Base-by-base conservation (phyloP, 1,140 invertebrate species). In the Vanessa tameamea region DNA sequence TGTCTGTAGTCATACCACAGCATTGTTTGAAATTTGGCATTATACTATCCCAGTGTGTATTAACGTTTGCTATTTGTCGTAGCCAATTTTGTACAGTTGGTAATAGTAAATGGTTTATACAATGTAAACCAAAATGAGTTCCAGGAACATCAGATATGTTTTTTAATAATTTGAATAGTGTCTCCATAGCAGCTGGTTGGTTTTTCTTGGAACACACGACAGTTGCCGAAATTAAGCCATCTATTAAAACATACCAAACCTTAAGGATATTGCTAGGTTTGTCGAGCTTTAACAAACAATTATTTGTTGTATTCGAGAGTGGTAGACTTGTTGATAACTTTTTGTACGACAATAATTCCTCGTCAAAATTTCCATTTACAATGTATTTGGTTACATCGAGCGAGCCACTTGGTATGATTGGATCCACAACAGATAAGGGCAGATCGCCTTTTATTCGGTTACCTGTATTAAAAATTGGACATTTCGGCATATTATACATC, bases 401-500 rank as follows among this genome's bases (percentile, higher is more conserved):
- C 50, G 91, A 90, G 9, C 78, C 76, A 72, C 96, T 97, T n/a
- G 96, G 96, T 79, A 98, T 96, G n/a, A 96, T 94, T 2, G 96
- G 95, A 90, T 98, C 97, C 0, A 98, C 97, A 72, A 96, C 95
- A 75, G 96, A 95, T 13, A 96, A 95, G 4, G 95, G 95, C 20
- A 95, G 95, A 61, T 97, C 96, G 1, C 96, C 94, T 84, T 97
- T 97, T 73, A 98, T 97, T 85, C 96, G 95, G 81, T 98, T 96
- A 0, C 97, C 96, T 13, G 98, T 96, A 87, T 98, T 97, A 84
- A 99, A 98, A 63, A 97, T 96, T 1, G 98, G 98, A 89, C 97
- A 98, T 76, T 97, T 97, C 16, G 97, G 97, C 97, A 99, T 98
- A 82, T 96, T 96, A 89, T 97, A 98, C 97, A 99, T 98, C 79